Evolutionary conservation across 1,140 invertebrate genomes (phyloP).

Genomic region (Oncopodura yosiiana): DNA sequence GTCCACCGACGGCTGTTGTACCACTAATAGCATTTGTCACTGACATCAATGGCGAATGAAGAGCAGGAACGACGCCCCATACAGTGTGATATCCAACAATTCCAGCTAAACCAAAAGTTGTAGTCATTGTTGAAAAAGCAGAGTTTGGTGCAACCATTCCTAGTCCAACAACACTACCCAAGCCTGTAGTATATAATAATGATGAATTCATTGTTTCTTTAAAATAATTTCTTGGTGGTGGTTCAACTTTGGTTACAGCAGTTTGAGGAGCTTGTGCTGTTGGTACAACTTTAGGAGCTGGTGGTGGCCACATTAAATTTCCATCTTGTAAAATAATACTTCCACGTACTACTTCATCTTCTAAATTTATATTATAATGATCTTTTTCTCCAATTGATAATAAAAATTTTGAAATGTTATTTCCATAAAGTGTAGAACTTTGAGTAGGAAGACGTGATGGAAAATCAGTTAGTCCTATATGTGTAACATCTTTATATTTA

Average conservation of each 20-base stretch:
- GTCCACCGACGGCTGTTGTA: conserved; percentile 77
- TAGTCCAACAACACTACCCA: conserved; percentile 57
- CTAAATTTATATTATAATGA: conserved; percentile 63
- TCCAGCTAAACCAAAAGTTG: conserved; percentile 69
- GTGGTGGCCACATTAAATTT: conserved; percentile 68
- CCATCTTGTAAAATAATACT: conserved; percentile 66
- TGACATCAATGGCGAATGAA: conserved; percentile 85
- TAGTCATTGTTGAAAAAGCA: conserved; percentile 76
- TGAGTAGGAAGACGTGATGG: conserved; percentile 75
- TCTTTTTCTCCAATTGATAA: conserved; percentile 59
- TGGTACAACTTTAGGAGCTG: conserved; percentile 48
- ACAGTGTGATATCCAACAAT: conserved; percentile 71
- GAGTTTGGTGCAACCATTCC: conserved; percentile 68
- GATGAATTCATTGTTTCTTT: conserved; percentile 46
- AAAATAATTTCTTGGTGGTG: conserved; percentile 45
- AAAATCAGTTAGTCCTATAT: conserved; percentile 76
- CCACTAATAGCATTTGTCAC: conserved; percentile 88
- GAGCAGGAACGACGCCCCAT: conserved; percentile 70
- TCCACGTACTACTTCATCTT: conserved; percentile 77
- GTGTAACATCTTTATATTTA: conserved; percentile 64
- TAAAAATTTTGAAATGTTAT: conserved; percentile 81
- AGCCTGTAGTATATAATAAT: conserved; percentile 43
- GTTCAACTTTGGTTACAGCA: conserved; percentile 40
- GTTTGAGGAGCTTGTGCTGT: conserved; percentile 41
- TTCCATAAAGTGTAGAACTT: conserved; percentile 74